Conservation (phyloP, 2,888 invertebrate genomes). For the Globia sparganii region DNA sequence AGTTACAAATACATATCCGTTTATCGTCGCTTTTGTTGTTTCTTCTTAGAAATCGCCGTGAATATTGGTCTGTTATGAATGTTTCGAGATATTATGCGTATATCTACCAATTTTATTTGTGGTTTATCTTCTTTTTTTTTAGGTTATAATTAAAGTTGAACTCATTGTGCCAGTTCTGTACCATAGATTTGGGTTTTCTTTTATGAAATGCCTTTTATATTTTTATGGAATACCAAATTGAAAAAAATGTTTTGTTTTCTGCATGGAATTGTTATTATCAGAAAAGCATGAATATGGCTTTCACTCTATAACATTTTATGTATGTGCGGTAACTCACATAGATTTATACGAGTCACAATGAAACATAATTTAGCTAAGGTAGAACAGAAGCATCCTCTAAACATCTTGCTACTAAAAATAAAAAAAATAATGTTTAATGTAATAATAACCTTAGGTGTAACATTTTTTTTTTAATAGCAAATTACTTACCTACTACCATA, state of each 20-base stretch:
- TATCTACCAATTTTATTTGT: background rate
- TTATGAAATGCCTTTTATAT: background rate
- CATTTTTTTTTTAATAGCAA: no score
- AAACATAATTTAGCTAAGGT: no score
- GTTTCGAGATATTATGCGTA: slow-evolving; percentile 13
- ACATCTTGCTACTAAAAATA: background rate
- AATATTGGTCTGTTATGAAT: background rate
- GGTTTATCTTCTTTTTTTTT: slow-evolving; percentile 22
- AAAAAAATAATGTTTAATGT: background rate
- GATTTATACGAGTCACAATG: background rate
- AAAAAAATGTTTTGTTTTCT: background rate
- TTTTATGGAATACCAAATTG: background rate
- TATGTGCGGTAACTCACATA: slow-evolving; percentile 1
- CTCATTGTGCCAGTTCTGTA: slow-evolving; percentile 31
- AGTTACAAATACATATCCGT: slow-evolving; percentile 49
- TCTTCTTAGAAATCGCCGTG: slow-evolving; percentile 25
- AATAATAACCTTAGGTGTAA: no score
- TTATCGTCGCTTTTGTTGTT: slow-evolving; percentile 28
- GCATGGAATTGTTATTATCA: background rate
- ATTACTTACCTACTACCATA: background rate
- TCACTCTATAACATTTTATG: background rate
- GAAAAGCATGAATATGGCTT: background rate
- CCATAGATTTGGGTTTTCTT: slow-evolving; percentile 10
- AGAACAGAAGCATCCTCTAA: background rate
- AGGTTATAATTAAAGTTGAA: slow-evolving; percentile 59